Conservation (phyloP, 2,113 vertebrate species). For the Elgaria multicarinata region DNA sequence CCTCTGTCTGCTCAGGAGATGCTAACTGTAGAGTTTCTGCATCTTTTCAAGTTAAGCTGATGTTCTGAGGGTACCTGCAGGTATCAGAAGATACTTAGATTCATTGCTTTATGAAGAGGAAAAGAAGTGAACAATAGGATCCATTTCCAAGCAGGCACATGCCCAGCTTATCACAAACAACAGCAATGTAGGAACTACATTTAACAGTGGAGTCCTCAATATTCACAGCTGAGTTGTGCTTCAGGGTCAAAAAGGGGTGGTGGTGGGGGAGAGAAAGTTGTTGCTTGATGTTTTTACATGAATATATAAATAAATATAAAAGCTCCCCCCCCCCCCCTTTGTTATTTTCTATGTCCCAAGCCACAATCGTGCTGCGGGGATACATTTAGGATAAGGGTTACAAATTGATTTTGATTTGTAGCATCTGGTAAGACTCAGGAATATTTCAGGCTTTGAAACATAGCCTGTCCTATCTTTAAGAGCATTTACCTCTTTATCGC, state of each 20-base stretch:
- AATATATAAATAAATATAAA: not conserved
- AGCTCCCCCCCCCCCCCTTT: no score
- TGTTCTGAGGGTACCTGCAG: not conserved
- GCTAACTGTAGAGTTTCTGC: not conserved
- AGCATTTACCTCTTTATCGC: not conserved
- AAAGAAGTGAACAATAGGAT: not conserved
- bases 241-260: not conserved
- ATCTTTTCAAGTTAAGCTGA: not conserved
- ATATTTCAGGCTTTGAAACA: not conserved
- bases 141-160: not conserved
- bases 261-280: no score
- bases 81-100: conserved; percentile 4
- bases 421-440: not conserved
- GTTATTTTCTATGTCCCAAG: not conserved
- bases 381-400: not conserved
- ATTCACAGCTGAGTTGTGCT: conserved; percentile 6
- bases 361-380: not conserved
- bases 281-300: no score
- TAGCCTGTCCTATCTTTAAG: not conserved
- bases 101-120: not conserved
- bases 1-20: not conserved
- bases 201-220: not conserved
- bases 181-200: not conserved
- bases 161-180: not conserved
- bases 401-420: not conserved